Conservation (phyloP, 2,113 vertebrate species). For the Atherinomorus stipes region DNA sequence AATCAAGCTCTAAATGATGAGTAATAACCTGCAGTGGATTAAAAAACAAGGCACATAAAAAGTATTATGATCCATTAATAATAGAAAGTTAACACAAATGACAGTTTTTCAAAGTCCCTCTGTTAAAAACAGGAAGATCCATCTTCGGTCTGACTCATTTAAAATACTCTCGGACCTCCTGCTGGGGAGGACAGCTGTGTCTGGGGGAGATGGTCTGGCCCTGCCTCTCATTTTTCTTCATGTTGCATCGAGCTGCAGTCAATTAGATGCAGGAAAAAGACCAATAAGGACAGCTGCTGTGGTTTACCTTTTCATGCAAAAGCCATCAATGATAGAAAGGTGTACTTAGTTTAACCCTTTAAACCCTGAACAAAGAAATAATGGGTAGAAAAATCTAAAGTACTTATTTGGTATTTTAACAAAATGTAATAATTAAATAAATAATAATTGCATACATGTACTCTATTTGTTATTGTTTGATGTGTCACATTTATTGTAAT, state of each 20-base stretch:
- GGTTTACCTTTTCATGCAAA: not conserved
- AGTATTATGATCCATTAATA: not conserved
- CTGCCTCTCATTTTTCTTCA: slow-evolving; percentile 47
- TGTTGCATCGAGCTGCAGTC: slow-evolving; percentile 26
- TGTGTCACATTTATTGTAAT: too few relatives aligned
- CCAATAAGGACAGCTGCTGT: slow-evolving; percentile 15
- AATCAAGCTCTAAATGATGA: not conserved
- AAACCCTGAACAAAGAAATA: too few relatives aligned
- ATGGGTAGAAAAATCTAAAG: too few relatives aligned
- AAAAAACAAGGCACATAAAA: not conserved
- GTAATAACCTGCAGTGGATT: not conserved
- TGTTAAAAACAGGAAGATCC: not conserved
- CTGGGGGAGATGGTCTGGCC: slow-evolving; percentile 25
- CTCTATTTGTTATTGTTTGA: too few relatives aligned
- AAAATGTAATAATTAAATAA: too few relatives aligned
- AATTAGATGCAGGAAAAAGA: slow-evolving; percentile 38
- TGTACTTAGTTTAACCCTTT: too few relatives aligned
- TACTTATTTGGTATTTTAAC: too few relatives aligned
- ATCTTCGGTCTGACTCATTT: slow-evolving; percentile 35
- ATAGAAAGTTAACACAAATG: too few relatives aligned
- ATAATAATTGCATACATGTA: too few relatives aligned
- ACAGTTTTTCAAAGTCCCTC: slow-evolving; percentile 2
- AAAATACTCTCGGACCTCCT: slow-evolving; percentile 41
- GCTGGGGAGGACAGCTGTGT: slow-evolving; percentile 57
- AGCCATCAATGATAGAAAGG: too few relatives aligned